phyloP scores from a whole-genome alignment of 2,797 vertebrate species.

The Hypotaenidia okinawae region DNA sequence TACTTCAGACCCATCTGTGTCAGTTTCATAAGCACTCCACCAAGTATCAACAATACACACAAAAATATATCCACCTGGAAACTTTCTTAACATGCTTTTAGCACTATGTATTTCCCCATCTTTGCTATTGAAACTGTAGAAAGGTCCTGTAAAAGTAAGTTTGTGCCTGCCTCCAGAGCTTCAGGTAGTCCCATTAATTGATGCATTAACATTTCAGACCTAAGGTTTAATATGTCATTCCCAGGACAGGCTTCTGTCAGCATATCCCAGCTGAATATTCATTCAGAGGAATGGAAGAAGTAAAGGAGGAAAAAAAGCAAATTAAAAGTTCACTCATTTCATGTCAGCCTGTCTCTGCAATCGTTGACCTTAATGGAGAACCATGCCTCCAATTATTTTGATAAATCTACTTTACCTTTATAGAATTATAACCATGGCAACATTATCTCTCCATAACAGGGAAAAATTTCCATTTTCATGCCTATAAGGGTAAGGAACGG shows the following conservation, averaged over 20 bases:
- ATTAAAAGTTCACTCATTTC: conserved; percentile 63
- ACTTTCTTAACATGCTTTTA: not conserved
- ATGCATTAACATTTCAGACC: conserved; percentile 30
- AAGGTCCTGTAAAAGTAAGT: not conserved
- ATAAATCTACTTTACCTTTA: conserved; percentile 73
- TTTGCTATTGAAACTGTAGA: not conserved
- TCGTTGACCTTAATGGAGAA: conserved; percentile 61
- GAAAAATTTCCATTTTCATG: conserved; percentile 70
- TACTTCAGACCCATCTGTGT: not conserved
- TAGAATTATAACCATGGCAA: conserved; percentile 71
- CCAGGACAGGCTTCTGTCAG: not conserved
- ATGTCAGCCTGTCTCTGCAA: conserved; percentile 46
- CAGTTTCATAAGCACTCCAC: not conserved
- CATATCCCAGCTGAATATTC: not conserved
- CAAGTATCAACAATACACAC: not conserved
- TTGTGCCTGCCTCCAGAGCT: not conserved
- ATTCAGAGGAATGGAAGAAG: not conserved
- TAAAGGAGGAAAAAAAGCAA: not conserved
- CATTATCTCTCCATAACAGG: conserved; percentile 59
- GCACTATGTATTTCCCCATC: not conserved
- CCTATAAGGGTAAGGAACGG: conserved; percentile 48
- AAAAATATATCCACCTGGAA: not conserved
- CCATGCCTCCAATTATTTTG: conserved; percentile 72
- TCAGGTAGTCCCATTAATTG: conserved; percentile 9
- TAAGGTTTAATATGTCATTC: conserved; percentile 9